These are phyloP conservation scores for Eristalis pertinax DNA, from an alignment of 2,888 invertebrate species.

Conservation along the genomic window DNA sequence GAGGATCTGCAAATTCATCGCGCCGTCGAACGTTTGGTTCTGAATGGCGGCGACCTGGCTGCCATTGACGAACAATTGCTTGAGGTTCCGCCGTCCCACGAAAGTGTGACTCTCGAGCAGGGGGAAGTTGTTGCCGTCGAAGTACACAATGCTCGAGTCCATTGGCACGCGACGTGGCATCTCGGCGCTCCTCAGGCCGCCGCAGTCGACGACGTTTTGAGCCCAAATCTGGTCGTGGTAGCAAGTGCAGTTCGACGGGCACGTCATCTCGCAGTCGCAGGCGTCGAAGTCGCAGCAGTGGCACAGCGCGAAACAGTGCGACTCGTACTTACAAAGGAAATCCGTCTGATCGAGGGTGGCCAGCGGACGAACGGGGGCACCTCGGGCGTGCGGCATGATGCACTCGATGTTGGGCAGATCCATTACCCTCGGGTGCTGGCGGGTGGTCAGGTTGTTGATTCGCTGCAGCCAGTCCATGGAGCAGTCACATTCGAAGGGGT, in stretches of 20 bases:
- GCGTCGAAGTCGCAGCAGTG: conserved; percentile 98
- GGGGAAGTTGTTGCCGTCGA: conserved; percentile 94
- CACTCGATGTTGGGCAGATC: conserved; percentile 95
- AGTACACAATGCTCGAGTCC: conserved; percentile 96
- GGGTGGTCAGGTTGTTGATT: conserved; percentile 92
- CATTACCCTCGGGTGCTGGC: conserved; percentile 94
- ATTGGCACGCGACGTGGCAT: conserved; percentile 95
- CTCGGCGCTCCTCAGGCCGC: conserved; percentile 88
- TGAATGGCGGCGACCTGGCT: conserved; percentile 93
- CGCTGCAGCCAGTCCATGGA: conserved; percentile 97
- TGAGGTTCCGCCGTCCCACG: conserved; percentile 95
- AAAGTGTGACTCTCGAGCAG: conserved; percentile 94
- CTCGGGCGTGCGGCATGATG: conserved; percentile 92
- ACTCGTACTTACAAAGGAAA: conserved; percentile 95
- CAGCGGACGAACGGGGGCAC: conserved; percentile 89
- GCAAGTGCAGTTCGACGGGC: conserved; percentile 95
- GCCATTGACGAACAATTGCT: conserved; percentile 91
- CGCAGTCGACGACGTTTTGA: conserved; percentile 96
- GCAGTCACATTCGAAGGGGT: conserved; percentile 97
- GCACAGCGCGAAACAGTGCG: conserved; percentile 96
- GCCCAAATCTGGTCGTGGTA: conserved; percentile 97
- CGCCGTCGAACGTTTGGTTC: conserved; percentile 94
- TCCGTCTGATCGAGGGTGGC: conserved; percentile 91
- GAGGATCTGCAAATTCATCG: conserved; percentile 90
- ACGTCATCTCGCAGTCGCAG: conserved; percentile 98